Conservation (phyloP, 1,140 invertebrate species). For the Steinernema feltiae region DNA sequence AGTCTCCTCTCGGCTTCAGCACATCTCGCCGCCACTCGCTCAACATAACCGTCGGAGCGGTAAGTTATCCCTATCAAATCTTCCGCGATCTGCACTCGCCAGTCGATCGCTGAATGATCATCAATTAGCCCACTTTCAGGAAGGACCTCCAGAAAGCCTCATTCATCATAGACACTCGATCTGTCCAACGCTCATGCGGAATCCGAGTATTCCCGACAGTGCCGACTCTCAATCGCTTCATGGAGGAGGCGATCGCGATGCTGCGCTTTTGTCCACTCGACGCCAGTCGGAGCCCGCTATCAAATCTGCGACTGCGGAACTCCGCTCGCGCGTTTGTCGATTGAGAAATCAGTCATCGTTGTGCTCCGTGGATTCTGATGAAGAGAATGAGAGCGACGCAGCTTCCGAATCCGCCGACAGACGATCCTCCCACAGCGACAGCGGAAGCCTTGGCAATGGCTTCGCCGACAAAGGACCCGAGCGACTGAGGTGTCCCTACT, state of each 20-base stretch:
- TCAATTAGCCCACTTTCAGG: too few relatives aligned
- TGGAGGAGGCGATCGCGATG: not conserved
- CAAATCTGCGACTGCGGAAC: not conserved
- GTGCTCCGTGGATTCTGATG: slow-evolving; percentile 3
- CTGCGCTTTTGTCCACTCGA: not conserved
- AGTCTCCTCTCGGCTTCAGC: not conserved
- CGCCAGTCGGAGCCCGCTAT: slow-evolving; percentile 4
- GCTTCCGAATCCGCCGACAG: not conserved
- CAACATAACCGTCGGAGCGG: slow-evolving; percentile 1
- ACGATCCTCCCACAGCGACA: not conserved
- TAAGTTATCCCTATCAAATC: not conserved
- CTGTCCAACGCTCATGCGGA: not conserved
- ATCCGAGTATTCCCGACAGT: not conserved
- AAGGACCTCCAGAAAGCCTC: not conserved
- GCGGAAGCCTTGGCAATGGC: not conserved
- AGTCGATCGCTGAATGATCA: too few relatives aligned
- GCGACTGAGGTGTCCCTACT: not conserved
- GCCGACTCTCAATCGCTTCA: not conserved
- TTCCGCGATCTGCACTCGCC: too few relatives aligned
- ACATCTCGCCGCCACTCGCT: not conserved
- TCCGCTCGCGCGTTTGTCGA: not conserved
- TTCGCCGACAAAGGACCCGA: not conserved
- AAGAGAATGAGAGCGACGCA: not conserved
- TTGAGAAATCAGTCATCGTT: not conserved
- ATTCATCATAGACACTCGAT: not conserved